Percentiles rank a stretch among this genome's conserved stretches.
Evolutionary conservation across 1,140 invertebrate species (phyloP).

Genomic region (Drosophila sp.): DNA sequence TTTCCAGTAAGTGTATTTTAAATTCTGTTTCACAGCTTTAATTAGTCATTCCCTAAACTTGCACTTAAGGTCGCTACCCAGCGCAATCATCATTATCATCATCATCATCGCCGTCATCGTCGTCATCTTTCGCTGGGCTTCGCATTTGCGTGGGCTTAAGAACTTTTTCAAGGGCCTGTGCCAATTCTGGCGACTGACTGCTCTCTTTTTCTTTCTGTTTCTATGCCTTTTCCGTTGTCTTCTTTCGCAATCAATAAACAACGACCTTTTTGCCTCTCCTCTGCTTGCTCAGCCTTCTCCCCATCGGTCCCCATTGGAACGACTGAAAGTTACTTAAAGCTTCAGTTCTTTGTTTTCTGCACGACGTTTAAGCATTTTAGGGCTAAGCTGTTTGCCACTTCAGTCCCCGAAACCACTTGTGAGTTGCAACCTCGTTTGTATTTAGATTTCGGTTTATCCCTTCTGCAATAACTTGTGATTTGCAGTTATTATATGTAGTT

Average conservation of each 20-base stretch:
- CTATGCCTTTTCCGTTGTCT: constrained; percentile 34
- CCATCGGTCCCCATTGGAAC: background rate
- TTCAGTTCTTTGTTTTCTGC: constrained; percentile 17
- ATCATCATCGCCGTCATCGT: constrained; percentile 34
- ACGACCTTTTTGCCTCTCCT: constrained; percentile 62
- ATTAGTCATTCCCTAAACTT: constrained; percentile 26
- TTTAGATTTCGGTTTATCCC: constrained; percentile 5
- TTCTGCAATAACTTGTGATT: background rate
- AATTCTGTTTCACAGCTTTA: background rate
- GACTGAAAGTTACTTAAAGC: constrained; percentile 42
- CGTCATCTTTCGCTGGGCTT: constrained; percentile 30
- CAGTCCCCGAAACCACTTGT: constrained; percentile 29
- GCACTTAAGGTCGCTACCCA: constrained; percentile 33
- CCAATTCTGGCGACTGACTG: constrained; percentile 52
- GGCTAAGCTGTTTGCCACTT: constrained; percentile 12
- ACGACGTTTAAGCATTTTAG: constrained; percentile 11
- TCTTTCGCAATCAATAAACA: constrained; percentile 71
- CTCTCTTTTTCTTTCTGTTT: constrained; percentile 33
- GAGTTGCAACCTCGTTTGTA: constrained; percentile 31
- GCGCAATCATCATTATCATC: constrained; percentile 23
- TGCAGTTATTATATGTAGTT: constrained; percentile 21
- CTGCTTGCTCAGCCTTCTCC: constrained; percentile 1
- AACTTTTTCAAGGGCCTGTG: constrained; percentile 75
- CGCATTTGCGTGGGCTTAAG: constrained; percentile 69
- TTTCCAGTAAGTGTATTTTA: background rate